Evolutionary conservation across 2,113 vertebrate species (phyloP), one percentile per base, ranked within the genome.

Genomic region (Macrotis lagotis): DNA sequence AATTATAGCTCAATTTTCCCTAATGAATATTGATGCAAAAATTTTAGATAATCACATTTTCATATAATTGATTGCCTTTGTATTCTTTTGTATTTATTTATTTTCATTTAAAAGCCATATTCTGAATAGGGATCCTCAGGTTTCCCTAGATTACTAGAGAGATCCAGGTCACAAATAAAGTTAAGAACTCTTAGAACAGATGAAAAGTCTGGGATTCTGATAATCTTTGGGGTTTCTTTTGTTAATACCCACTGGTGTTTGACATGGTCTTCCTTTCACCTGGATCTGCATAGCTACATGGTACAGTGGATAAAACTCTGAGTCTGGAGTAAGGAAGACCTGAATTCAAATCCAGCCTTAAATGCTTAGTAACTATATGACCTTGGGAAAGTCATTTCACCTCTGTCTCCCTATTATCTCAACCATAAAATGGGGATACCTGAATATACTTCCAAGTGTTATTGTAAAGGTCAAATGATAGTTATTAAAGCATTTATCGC

Each of bases 211-310:
- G 37, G 44, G 66, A 44, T 8, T 44, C n/a, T 44, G n/a, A 83
- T 22, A 1, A 83, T 83, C 19, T 83, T 44, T 19, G n/a, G 44
- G 19, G n/a, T 24, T 83, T 9, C 19, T 83, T 8, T 83, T 24
- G n/a, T 44, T 83, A 92, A 83, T 10, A 44, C 3, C 14, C 50
- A 52, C 93, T 94, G 94, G 10, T 47, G 89, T 90, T 59, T 52
- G 50, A 28, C 22, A 37, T 59, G 12, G 50, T 25, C 47, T 94
- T 95, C 48, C 50, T 92, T 96, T 89, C 91, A 94, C 89, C 8
- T 14, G 50, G 55, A 22, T 91, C 93, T 89, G 90, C 48, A 94
- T 90, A 48, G 52, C 90, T 50, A 44, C 11, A 48, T 50, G 89
- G 59, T 2, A 25, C 90, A 95, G 53, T 83, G 91, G 28, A 9